Evolutionary conservation across 2,797 vertebrate species (phyloP), one percentile per base, ranked within the genome.

Genomic region (Amniataba percoides): DNA sequence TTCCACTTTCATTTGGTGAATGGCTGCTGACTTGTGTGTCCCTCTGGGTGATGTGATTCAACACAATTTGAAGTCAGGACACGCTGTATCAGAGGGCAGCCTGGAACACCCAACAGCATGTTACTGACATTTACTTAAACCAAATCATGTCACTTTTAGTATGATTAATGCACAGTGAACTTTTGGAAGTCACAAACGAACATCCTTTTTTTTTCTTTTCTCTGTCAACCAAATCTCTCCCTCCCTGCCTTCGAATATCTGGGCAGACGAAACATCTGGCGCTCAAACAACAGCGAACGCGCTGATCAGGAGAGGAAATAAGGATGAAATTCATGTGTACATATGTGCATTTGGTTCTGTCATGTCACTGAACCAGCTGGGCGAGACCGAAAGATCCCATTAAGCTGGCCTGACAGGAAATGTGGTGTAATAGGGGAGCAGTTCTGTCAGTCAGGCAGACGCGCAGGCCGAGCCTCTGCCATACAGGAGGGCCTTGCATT

Each of bases 41-140:
- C 83, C 77, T 74, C 80, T 56, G 83, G 84, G 59, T 87, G 82
- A 81, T 81, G 79, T 87, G 89, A 88, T 88, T 90, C 77, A 86
- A 86, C 65, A 78, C 19, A 82, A 80, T 87, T 72, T 77, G 63
- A 84, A 84, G 80, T 78, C 65, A 81, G 85, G 73, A 81, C 83
- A 80, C 80, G 81, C 64, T 76, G 85, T 73, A 72, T 84, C 81
- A 84, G 79, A 68, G 57, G 74, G 60, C 74, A 46, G 77, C 43
- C 83, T 68, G 71, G 74, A 74, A 84, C 87, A 85, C 71, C 77
- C 76, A 78, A 69, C 72, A 87, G 82, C 83, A 76, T 63, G 75
- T 48, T 71, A 64, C 74, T 78, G 82, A 83, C 79, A 83, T 88
- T 84, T 74, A 72, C 74, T 80, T 60, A 16, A 74, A 82, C 13